phyloP scores from a whole-genome alignment of 2,113 vertebrate species.

The Esox niger region DNA sequence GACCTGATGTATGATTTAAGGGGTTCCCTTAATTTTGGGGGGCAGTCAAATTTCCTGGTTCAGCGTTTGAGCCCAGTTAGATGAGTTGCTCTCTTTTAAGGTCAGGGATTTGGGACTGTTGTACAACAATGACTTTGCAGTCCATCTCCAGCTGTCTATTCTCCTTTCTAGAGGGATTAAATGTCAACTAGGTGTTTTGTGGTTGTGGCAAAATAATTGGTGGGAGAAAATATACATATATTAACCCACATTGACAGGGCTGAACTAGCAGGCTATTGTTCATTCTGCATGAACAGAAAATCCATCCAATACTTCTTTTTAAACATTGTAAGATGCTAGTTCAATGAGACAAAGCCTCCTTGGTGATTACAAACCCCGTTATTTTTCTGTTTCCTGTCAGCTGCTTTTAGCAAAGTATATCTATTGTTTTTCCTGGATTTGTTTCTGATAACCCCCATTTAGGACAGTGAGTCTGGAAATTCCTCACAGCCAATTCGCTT shows the following conservation, averaged over 20 bases:
- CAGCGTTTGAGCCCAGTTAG: too few species aligned
- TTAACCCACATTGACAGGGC: background rate
- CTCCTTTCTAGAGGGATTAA: too few species aligned
- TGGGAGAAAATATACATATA: too few species aligned
- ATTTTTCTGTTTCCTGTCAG: slow-evolving; percentile 31
- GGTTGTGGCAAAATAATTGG: background rate
- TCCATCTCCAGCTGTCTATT: too few species aligned
- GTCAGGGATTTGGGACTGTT: too few species aligned
- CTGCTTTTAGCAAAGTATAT: slow-evolving; percentile 20
- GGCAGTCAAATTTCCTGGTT: too few species aligned
- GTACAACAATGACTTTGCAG: too few species aligned
- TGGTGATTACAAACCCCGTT: background rate
- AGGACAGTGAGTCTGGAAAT: slow-evolving; percentile 49
- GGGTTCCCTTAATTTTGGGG: too few species aligned
- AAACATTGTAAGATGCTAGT: background rate
- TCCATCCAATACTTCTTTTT: background rate
- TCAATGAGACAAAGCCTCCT: slow-evolving; percentile 1
- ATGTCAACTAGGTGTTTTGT: background rate
- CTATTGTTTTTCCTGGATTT: slow-evolving; percentile 37
- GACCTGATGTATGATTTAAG: too few species aligned
- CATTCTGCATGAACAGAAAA: background rate
- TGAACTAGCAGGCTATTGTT: background rate
- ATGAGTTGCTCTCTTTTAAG: too few species aligned
- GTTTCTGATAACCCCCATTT: slow-evolving; percentile 33
- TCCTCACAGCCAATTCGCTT: slow-evolving; percentile 34